Base-by-base conservation (phyloP, 2,888 invertebrate species). In the Andrena haemorrhoa region DNA sequence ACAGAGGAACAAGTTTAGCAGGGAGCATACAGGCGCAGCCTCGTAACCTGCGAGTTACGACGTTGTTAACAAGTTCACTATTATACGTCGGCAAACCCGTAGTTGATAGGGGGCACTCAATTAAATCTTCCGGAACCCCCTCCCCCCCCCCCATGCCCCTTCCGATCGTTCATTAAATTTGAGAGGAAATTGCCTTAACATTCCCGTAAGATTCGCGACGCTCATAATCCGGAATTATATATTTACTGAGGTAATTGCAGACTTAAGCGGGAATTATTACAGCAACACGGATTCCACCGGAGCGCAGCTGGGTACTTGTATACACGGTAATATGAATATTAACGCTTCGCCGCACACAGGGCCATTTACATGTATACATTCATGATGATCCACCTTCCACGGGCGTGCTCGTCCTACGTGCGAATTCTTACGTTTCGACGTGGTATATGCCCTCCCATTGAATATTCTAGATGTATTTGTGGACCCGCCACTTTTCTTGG, bases 201-300 rank as follows among this genome's bases (percentile, higher is more conserved):
- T 7, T 63, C 56, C 49, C 20, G 26, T 63, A 79, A 69, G 68
- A 68, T 69, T 56, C 63, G 56, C 35, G 51, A 35, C 33, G 33
- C 75, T 65, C 35, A n/a, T 69, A 74, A 79, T 75, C 53, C 56
- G 29, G 56, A 79, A 69, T 75, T 65, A 64, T 64, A 69, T 70
- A 69, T 79, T 75, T 79, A 70, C 56, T 51, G 58, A n/a, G 64
- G 69, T 69, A 69, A 79, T 75, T 75, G 75, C 69, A 64, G 53
- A 53, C 68, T 56, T 49, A 35, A 63, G 29, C 49, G 56, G 47
- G 64, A 79, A 75, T 79, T 79, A 79, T 79, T 58, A 23, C 58
- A 65, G 69, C 41, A 65, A 71, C 70, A 65, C 23, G 77, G 77
- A 58, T 65, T 61, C 70, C 61, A 23, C 23, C 79, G 58, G 63